Base-by-base conservation (phyloP, 1,140 invertebrate genomes). In the Oppia nitens region DNA sequence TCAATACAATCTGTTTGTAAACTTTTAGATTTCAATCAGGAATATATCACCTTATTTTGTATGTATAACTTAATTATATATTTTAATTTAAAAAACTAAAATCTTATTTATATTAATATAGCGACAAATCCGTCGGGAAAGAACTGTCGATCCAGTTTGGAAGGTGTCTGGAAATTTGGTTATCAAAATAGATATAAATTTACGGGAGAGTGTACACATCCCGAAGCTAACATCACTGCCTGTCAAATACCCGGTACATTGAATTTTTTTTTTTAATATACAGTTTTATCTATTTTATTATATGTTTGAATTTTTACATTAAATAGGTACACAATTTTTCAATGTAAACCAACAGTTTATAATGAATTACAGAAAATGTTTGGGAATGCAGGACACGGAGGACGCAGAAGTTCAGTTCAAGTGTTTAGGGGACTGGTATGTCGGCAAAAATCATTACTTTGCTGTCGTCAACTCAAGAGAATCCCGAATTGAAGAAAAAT, bases 301-400 rank as follows among this genome's bases (percentile, higher is more conserved):
- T 47, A 14, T 47, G 14, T 11, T n/a, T n/a, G n/a, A n/a, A n/a
- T n/a, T n/a, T n/a, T n/a, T n/a, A n/a, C n/a, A n/a, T n/a, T n/a
- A n/a, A n/a, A 21, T 25, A 54, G 53, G 56, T 12, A 91, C 89
- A 14, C 86, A 94, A 70, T 94, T 93, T 72, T 80, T 93, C 47
- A 94, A 95, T 63, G 87, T 90, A 27, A 98, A 97, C 75, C 87
- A 96, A 70, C 92, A 95, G 67, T 97, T 97, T 65, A 87, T 89
- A 65, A 91, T 97, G 57, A 91, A 85, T 6, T 98, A 94, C 69
- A 83, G 84, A 60, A 81, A 83, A 68, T 98, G 93, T 71, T 72
- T 79, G 51, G 87, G 84, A 51, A 83, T 87, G 76, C 75, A 78
- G 40, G 86, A 82, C 32, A 94, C 90, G 2, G 86, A 87, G 71